Evolutionary conservation across 2,113 vertebrate genomes (phyloP), one percentile per base, ranked within the genome.

Genomic region (Varanus komodoensis): DNA sequence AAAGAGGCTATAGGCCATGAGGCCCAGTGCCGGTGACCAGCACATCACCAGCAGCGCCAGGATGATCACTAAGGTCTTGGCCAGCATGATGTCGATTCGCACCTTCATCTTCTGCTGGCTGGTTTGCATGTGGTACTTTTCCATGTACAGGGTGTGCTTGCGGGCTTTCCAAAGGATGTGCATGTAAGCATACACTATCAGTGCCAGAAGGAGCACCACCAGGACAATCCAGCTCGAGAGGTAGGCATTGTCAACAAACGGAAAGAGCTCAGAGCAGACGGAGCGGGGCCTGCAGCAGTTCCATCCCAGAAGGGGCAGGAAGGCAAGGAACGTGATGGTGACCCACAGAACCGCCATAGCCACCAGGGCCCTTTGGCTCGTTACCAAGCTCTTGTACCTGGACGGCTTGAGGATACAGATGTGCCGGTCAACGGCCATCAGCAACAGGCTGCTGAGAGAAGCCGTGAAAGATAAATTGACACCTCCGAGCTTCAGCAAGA

Each of bases 341-440:
- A 92, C 82, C 99, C 99, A 99, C 91, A 99, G 96, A 74, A 94
- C 67, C 0, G 95, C 95, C 67, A 99, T 94, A 1, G 97, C 96
- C 38, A 86, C 57, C 91, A 98, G 88, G 0, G 98, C 98, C 88
- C 97, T 97, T 21, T 67, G 94, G 6, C 94, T 97, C 0, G 98
- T 99, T 93, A 99, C 94, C 9, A 99, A 93, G 44, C 96, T 89
- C 95, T 98, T 99, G 95, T 99, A 99, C 0, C 94, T 29, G 0
- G 96, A 94, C 0, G 98, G 97, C 23, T 96, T 95, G 87, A 97
- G 92, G 94, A 99, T 98, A 95, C 98, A 99, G 91, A 99, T 94
- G 95, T 98, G 99, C 14, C 99, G 98, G 94, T 99, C 99, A 75
- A 99, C 85, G 6, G 98, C 98, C 0, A 98, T 99, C 90, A 99